Evolutionary conservation across 2,888 invertebrate species (phyloP).

Genomic region (Papilio protenor): DNA sequence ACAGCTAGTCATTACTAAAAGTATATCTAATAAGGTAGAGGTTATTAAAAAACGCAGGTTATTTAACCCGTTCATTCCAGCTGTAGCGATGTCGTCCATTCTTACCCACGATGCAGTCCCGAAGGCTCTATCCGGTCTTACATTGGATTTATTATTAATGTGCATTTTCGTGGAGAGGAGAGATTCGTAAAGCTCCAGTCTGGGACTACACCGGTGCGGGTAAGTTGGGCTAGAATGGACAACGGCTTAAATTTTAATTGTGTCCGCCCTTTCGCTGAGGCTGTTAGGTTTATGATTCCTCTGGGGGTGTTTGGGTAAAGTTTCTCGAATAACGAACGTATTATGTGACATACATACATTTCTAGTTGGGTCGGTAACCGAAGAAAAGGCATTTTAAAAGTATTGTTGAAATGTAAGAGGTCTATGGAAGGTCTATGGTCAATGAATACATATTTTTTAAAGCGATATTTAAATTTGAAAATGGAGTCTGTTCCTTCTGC

Average conservation of each 20-base stretch:
- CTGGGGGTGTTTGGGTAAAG: slow-evolving; percentile 44
- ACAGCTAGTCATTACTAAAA: too few relatives aligned
- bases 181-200: slow-evolving; percentile 82
- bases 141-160: slow-evolving; percentile 84
- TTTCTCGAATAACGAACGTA: neutral
- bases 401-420: neutral
- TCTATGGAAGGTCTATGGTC: too few relatives aligned
- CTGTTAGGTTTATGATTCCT: slow-evolving; percentile 58
- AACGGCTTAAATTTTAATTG: slow-evolving; percentile 79
- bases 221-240: slow-evolving; percentile 71
- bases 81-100: slow-evolving; percentile 45
- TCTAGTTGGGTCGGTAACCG: neutral
- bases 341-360: slow-evolving; percentile 2
- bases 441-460: too few relatives aligned
- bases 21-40: neutral
- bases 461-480: too few relatives aligned
- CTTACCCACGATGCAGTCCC: slow-evolving; percentile 72
- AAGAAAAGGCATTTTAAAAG: neutral
- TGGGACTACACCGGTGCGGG: slow-evolving; percentile 74
- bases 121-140: slow-evolving; percentile 71
- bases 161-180: slow-evolving; percentile 84
- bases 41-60: neutral
- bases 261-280: slow-evolving; percentile 49
- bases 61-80: neutral
- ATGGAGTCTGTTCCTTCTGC: too few relatives aligned